These are phyloP conservation scores for Callimorpha dominula DNA, from an alignment of 2,888 invertebrate genomes.

Conservation along the genomic window DNA sequence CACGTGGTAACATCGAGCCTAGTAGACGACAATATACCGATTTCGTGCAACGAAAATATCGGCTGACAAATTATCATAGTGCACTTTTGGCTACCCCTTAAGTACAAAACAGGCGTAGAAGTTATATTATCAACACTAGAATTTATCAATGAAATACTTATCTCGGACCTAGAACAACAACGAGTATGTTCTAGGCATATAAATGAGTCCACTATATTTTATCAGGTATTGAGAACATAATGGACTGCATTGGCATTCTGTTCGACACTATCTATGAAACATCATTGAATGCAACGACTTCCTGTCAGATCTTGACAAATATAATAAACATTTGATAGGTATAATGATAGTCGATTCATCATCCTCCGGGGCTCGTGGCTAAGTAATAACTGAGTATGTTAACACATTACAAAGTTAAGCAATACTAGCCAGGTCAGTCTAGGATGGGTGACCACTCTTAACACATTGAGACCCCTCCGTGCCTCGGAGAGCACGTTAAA, in stretches of 20 bases:
- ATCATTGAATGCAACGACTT: not conserved
- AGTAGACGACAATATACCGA: not conserved
- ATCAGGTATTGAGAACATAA: slow-evolving; percentile 6
- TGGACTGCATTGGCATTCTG: slow-evolving; percentile 3
- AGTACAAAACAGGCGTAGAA: no score
- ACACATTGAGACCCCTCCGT: no score
- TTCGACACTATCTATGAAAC: not conserved
- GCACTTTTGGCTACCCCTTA: not conserved
- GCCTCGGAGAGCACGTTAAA: no score
- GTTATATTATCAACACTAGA: not conserved
- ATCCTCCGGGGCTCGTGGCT: no score
- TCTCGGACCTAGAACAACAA: slow-evolving; percentile 1
- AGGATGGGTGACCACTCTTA: no score
- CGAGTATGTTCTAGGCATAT: not conserved
- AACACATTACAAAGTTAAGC: no score
- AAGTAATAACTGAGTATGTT: no score
- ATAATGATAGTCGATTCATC: not conserved
- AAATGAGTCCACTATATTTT: slow-evolving; percentile 2
- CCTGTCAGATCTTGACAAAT: not conserved
- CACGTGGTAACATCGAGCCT: not conserved
- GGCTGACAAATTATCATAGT: no score
- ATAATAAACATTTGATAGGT: not conserved
- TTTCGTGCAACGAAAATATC: not conserved
- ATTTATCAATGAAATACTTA: slow-evolving; percentile 1
- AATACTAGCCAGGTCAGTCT: no score